Conservation (phyloP, 2,888 invertebrate species). For the Parnassius glacialis region DNA sequence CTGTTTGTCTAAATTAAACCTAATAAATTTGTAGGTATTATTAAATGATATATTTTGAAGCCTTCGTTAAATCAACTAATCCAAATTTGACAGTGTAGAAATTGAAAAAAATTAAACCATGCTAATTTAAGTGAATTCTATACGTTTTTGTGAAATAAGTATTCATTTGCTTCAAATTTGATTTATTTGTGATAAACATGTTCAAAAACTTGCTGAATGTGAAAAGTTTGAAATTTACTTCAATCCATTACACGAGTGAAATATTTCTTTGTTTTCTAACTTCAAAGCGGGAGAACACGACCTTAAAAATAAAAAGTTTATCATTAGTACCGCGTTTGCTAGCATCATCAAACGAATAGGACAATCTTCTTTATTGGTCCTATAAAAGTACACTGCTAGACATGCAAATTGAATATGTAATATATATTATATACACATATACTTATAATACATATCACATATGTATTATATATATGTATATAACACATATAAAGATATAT, state of each 20-base stretch:
- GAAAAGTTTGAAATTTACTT: slow-evolving; percentile 79
- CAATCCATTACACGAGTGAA: slow-evolving; percentile 80
- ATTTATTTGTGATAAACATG: slow-evolving; percentile 79
- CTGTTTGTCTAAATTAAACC: background rate
- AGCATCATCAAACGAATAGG: slow-evolving; percentile 30
- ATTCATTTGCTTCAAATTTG: slow-evolving; percentile 76
- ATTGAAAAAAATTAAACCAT: slow-evolving; percentile 25
- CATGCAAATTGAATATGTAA: no score
- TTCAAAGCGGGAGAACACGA: slow-evolving; percentile 52
- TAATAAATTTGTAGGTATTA: background rate
- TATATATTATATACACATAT: no score
- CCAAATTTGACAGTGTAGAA: slow-evolving; percentile 1
- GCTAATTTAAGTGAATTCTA: slow-evolving; percentile 61
- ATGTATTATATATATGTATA: no score
- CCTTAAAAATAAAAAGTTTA: slow-evolving; percentile 70
- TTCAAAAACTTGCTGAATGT: slow-evolving; percentile 78
- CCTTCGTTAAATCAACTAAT: background rate
- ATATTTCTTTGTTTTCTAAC: slow-evolving; percentile 80
- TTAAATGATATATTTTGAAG: background rate
- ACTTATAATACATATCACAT: no score
- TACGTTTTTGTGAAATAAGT: slow-evolving; percentile 70
- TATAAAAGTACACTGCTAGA: no score
- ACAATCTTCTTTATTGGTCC: background rate
- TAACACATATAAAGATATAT: no score
- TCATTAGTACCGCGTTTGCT: slow-evolving; percentile 46